phyloP scores from a whole-genome alignment of 1,140 invertebrate genomes.

The Lepidotrigona ventralis region DNA sequence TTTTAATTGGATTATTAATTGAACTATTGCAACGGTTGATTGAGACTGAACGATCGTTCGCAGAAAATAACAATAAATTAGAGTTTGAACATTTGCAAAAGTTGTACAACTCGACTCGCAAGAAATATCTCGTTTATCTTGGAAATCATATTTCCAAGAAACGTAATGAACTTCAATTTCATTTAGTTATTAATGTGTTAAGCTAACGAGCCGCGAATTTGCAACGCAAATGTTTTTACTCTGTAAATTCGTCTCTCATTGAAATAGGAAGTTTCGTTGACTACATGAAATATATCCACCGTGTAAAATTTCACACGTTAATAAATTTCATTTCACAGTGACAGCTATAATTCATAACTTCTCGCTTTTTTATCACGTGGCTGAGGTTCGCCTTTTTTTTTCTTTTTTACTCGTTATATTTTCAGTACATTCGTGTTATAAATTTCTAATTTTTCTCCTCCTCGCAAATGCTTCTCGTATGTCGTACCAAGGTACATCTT shows the following conservation, averaged over 20 bases:
- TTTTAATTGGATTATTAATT: background rate
- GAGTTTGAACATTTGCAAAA: background rate
- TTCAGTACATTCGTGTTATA: too few species aligned
- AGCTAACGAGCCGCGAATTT: background rate
- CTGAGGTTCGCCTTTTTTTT: background rate
- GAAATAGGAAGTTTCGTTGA: background rate
- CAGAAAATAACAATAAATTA: too few species aligned
- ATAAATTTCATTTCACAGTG: background rate
- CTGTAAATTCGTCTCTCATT: background rate
- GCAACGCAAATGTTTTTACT: background rate
- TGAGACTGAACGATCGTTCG: too few species aligned
- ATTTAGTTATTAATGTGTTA: background rate
- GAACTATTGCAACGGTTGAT: background rate
- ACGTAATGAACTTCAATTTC: background rate
- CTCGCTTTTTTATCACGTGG: background rate
- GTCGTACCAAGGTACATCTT: background rate
- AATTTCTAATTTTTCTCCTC: background rate
- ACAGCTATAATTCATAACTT: background rate
- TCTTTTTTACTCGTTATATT: background rate
- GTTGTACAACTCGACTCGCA: background rate
- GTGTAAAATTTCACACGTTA: background rate
- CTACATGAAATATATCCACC: background rate
- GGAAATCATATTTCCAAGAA: background rate
- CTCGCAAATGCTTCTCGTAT: background rate
- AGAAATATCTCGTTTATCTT: background rate